Evolutionary conservation across 2,113 vertebrate species (phyloP).

Genomic region (Odocoileus virginianus): DNA sequence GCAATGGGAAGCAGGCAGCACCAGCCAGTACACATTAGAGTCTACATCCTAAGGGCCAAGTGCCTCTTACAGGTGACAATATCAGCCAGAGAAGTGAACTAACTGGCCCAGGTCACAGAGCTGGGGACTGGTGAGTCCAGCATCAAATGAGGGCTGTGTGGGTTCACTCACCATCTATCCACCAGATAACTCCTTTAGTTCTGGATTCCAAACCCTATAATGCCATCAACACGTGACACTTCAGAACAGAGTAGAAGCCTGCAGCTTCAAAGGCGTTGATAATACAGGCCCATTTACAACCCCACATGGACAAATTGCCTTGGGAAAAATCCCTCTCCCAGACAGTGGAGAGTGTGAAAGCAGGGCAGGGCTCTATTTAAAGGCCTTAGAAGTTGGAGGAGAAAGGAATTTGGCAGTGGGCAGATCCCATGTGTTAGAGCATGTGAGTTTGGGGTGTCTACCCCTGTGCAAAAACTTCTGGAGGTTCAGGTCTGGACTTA

Average conservation of each 20-base stretch:
- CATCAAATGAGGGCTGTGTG: neutral
- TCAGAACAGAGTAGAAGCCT: neutral
- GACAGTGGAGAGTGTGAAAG: neutral
- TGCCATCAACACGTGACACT: rapidly evolving
- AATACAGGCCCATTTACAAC: neutral
- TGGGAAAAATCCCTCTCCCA: neutral
- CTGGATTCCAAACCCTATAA: neutral
- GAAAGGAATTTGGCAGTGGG: neutral
- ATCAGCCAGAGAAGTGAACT: too few relatives aligned
- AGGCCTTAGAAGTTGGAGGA: neutral
- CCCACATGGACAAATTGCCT: neutral
- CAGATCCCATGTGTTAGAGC: neutral
- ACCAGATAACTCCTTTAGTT: neutral
- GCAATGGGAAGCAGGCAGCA: neutral
- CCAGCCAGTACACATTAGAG: rapidly evolving
- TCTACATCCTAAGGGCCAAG: neutral
- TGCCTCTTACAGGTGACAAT: neutral
- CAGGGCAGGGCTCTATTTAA: neutral
- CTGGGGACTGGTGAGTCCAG: rapidly evolving
- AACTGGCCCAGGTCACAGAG: neutral
- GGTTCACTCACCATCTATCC: neutral
- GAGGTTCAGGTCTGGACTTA: neutral
- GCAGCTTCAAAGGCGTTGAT: too few relatives aligned
- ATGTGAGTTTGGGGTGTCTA: neutral
- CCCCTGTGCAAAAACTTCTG: neutral